Evolutionary conservation across 2,888 invertebrate species (phyloP), one percentile per base, ranked within the genome.

Genomic region (Cantharis flavilabris): DNA sequence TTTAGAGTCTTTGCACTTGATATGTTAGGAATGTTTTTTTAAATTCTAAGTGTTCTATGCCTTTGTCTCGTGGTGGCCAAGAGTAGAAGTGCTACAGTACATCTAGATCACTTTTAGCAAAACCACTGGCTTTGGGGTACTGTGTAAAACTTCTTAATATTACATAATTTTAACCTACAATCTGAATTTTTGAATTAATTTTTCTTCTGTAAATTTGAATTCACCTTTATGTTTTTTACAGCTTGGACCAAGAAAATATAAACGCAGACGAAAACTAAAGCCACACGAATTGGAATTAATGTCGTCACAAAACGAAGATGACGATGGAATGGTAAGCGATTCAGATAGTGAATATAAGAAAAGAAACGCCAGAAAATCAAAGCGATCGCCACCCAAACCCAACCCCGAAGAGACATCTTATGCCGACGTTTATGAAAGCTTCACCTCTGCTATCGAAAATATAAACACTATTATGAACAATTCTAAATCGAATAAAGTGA

Each of bases 201-300:
- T 7, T 26, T 26, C 2, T 26, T 1, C 9, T 26, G 26, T 26
- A 26, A 26, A 26, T 5, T 26, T 26, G 26, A 9, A 26, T 64
- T 64, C 18, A 64, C 18, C 18, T 64, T 18, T 16, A 13, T 64
- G 1, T 64, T 64, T 64, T 64, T 64, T 64, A 14, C 20, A 78
- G 78, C 77, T 83, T 83, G 95, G 93, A 20, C 85, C 82, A 80
- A 73, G 96, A 2, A 96, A 96, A 84, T 96, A 96, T 87, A 96
- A 95, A 86, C 91, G 95, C 0, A 90, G 96, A 73, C 92, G 95
- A 82, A 95, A 95, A 88, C 84, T 95, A 16, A 95, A 94, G 85
- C 91, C 92, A 0, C 92, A 92, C 82, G 92, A 92, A 81, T 84
- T 91, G 18, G 90, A 90, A 64, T 84, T 90, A 78, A 87, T 88